phyloP scores from a whole-genome alignment of 2,113 vertebrate genomes.

The Helogale parvula region DNA sequence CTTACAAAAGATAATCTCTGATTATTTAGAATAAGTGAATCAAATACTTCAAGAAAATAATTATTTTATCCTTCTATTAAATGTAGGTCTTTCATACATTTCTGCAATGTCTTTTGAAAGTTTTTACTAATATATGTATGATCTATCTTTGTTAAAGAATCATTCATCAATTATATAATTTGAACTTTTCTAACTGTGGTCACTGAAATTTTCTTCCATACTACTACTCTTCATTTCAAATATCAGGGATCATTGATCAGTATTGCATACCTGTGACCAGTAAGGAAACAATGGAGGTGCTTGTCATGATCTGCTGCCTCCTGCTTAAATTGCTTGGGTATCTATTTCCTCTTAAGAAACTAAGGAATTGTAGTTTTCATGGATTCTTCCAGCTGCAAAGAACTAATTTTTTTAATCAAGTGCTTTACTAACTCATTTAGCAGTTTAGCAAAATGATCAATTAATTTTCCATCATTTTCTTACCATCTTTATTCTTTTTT shows the following conservation, averaged over 20 bases:
- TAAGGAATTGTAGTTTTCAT: neutral
- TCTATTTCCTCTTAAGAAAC: neutral
- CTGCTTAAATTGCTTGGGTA: neutral
- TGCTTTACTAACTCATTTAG: neutral
- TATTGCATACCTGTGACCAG: rapidly evolving
- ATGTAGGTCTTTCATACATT: neutral
- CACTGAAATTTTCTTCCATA: neutral
- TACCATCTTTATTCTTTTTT: neutral
- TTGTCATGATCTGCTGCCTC: neutral
- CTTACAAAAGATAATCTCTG: neutral
- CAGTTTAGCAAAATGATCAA: neutral
- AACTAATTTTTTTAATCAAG: neutral
- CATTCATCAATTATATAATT: neutral
- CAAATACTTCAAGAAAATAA: neutral
- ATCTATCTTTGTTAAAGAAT: neutral
- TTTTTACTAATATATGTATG: neutral
- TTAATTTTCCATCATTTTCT: neutral
- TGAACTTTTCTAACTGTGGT: neutral
- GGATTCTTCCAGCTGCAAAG: neutral
- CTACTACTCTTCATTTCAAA: neutral
- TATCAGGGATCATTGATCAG: neutral
- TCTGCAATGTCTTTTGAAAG: neutral
- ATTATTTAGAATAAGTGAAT: neutral
- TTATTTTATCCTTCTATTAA: neutral
- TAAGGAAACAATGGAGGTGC: rapidly evolving